Evolutionary conservation across 2,797 vertebrate species (phyloP).

Genomic region (Tadarida brasiliensis): DNA sequence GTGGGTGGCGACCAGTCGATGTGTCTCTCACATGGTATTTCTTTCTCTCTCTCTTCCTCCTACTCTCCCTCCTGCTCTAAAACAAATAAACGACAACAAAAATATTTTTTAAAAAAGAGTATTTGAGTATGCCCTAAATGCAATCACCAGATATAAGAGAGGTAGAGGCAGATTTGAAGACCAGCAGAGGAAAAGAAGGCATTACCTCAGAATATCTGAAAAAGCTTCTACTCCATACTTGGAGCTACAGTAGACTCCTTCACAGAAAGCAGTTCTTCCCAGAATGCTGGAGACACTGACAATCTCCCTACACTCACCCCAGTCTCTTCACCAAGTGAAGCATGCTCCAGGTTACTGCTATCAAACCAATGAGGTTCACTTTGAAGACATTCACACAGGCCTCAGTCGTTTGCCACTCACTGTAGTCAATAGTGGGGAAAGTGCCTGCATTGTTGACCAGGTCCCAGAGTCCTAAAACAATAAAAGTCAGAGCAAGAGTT

Average conservation of each 20-base stretch:
- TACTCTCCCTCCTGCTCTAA: too few relatives aligned
- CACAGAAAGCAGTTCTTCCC: constrained; percentile 46
- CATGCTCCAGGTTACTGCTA: constrained; percentile 68
- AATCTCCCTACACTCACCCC: background rate
- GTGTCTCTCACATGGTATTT: too few relatives aligned
- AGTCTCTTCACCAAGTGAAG: constrained; percentile 71
- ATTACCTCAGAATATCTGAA: constrained; percentile 81
- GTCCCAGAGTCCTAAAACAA: constrained; percentile 73
- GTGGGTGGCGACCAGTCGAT: too few relatives aligned
- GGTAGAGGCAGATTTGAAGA: background rate
- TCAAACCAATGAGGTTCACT: constrained; percentile 76
- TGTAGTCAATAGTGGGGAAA: rapidly evolving
- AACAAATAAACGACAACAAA: too few relatives aligned
- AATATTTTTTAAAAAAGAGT: too few relatives aligned
- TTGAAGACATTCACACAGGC: background rate
- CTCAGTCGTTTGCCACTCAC: constrained; percentile 54
- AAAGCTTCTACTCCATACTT: constrained; percentile 82
- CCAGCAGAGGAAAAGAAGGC: background rate
- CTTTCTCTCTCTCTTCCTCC: too few relatives aligned
- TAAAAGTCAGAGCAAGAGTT: background rate
- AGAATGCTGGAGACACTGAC: constrained; percentile 75
- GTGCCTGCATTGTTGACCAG: constrained; percentile 69
- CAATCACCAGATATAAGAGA: background rate
- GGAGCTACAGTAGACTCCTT: constrained; percentile 60
- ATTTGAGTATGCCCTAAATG: background rate